A percentile compares a stretch with the other conserved stretches of the same genome.
phyloP scores from a whole-genome alignment of 2,797 vertebrate species.

The Typhlichthys subterraneus region DNA sequence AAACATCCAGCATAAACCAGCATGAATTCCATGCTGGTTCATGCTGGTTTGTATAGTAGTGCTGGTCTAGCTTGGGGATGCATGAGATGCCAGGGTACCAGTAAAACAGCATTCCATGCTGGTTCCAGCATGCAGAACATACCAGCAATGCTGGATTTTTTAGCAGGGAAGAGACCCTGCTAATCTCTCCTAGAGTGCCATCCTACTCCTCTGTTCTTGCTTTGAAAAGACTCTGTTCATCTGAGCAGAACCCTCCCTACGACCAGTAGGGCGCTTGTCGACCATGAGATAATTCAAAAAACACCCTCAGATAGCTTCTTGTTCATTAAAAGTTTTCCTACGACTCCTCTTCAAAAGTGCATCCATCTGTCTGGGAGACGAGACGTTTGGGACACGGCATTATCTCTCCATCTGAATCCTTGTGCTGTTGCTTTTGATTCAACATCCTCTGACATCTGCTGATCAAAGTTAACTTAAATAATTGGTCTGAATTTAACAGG shows the following conservation, averaged over 20 bases:
- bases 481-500: constrained; percentile 36
- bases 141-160: no score
- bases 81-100: no score
- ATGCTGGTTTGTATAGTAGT: no score
- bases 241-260: constrained; percentile 66
- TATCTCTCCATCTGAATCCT: constrained; percentile 58
- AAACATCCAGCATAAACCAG: constrained; percentile 10
- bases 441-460: constrained; percentile 56
- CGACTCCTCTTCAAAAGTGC: constrained; percentile 65
- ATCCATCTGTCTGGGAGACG: constrained; percentile 62
- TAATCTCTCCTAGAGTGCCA: constrained; percentile 74
- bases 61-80: no score
- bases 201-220: constrained; percentile 64
- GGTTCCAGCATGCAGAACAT: no score
- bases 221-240: constrained; percentile 73
- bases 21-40: no score
- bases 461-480: constrained; percentile 47
- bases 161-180: constrained; percentile 43
- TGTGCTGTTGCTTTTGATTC: constrained; percentile 64
- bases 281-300: constrained; percentile 74
- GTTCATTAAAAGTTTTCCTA: constrained; percentile 78
- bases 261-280: constrained; percentile 71
- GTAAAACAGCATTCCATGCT: no score
- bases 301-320: constrained; percentile 57
- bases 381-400: constrained; percentile 37